Conservation (phyloP, 2,113 vertebrate genomes). For the Hydropotes inermis region DNA sequence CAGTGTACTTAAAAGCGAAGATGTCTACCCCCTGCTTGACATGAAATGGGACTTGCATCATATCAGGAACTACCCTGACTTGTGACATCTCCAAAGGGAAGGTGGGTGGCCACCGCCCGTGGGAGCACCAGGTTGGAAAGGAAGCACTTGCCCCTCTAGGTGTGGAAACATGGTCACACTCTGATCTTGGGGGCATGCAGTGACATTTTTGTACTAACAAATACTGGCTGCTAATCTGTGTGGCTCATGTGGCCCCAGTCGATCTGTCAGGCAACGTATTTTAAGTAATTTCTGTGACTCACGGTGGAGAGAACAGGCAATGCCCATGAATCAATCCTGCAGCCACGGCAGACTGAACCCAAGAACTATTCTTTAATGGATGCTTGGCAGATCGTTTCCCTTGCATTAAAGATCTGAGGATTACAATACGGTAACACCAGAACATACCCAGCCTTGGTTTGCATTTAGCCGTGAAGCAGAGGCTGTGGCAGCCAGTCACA, state of each 20-base stretch:
- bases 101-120: neutral
- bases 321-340: neutral
- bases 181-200: neutral
- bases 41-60: neutral
- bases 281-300: slow-evolving; percentile 47
- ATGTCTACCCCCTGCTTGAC: neutral
- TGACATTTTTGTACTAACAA: neutral
- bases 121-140: neutral
- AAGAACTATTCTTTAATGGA: neutral
- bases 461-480: neutral
- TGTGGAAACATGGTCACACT: neutral
- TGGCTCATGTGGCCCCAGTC: neutral
- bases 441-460: neutral
- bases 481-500: neutral
- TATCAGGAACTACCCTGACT: neutral
- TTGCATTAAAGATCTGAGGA: neutral
- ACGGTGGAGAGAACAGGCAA: slow-evolving; percentile 8
- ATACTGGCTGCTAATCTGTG: neutral
- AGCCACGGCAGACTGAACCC: neutral
- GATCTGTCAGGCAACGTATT: slow-evolving; percentile 45
- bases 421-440: neutral
- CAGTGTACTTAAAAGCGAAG: neutral
- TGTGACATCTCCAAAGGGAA: slow-evolving; percentile 10
- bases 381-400: neutral
- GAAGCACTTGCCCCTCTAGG: neutral